Evolutionary conservation across 2,888 invertebrate genomes (phyloP).

Genomic region (Hemithea aestivaria): DNA sequence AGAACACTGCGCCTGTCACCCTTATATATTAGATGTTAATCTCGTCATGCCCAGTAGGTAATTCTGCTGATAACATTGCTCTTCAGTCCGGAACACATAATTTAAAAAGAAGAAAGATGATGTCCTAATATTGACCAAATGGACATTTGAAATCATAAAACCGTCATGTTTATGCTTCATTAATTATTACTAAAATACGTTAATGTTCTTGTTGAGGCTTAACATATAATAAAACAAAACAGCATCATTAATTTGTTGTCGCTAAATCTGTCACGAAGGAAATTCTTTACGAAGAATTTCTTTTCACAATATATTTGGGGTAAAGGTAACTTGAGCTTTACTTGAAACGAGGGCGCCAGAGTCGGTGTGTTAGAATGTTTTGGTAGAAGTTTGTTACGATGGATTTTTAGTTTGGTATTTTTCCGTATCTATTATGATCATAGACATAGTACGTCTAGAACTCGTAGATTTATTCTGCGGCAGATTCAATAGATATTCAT

Average conservation of each 20-base stretch:
- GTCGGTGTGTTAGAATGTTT: too few species aligned
- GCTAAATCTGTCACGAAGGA: conserved; percentile 48
- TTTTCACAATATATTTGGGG: conserved; percentile 42
- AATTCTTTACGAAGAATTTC: conserved; percentile 54
- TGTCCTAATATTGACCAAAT: not conserved
- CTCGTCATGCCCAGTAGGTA: too few species aligned
- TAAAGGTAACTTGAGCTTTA: conserved; percentile 38
- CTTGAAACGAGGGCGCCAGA: too few species aligned
- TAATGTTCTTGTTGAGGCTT: conserved; percentile 26
- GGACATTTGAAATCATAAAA: conserved; percentile 32
- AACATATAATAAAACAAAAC: conserved; percentile 40
- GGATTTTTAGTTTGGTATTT: too few species aligned
- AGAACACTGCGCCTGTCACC: too few species aligned
- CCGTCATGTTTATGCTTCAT: conserved; percentile 27
- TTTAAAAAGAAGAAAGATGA: too few species aligned
- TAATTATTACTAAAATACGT: conserved; percentile 27
- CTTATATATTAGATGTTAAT: too few species aligned
- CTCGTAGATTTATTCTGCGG: conserved; percentile 4
- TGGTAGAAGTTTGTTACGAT: too few species aligned
- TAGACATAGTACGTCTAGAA: not conserved
- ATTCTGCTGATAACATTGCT: too few species aligned
- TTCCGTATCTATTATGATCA: too few species aligned
- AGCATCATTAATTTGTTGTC: too few species aligned
- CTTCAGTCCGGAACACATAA: too few species aligned
- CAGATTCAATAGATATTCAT: conserved; percentile 7